A percentile compares a stretch with the other conserved stretches of the same genome.
Evolutionary conservation across 2,113 vertebrate genomes (phyloP).

Genomic region (Callionymus lyra): DNA sequence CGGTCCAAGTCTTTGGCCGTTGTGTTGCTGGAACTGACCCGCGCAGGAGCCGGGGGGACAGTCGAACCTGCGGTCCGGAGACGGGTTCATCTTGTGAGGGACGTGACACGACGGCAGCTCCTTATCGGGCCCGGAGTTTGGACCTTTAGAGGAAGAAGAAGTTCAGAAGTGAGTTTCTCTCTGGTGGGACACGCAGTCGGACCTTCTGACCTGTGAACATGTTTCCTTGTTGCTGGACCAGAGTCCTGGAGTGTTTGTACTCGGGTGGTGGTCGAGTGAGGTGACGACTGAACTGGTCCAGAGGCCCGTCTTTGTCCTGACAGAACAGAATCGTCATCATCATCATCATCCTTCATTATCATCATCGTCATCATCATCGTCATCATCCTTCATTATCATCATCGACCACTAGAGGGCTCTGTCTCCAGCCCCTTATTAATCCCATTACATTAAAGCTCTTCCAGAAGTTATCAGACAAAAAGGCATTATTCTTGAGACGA

Average conservation of each 20-base stretch:
- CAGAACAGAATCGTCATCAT: constrained; percentile 6
- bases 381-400: no score
- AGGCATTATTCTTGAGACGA: no score
- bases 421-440: no score
- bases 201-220: constrained; percentile 74
- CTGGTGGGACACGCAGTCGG: background rate
- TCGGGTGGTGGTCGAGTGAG: constrained; percentile 89
- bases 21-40: constrained; percentile 72
- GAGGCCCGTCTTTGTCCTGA: constrained; percentile 81
- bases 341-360: no score
- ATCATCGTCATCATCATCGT: no score
- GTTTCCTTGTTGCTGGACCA: constrained; percentile 68
- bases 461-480: no score
- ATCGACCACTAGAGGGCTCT: no score
- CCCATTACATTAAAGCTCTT: no score
- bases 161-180: background rate
- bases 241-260: constrained; percentile 83
- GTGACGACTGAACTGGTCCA: constrained; percentile 86
- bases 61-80: constrained; percentile 72
- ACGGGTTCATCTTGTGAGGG: constrained; percentile 68
- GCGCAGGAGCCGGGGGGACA: constrained; percentile 62
- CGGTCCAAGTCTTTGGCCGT: constrained; percentile 69
- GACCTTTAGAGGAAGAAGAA: constrained; percentile 43
- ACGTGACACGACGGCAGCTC: constrained; percentile 74
- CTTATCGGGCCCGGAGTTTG: constrained; percentile 70